Base-by-base conservation (phyloP, 2,888 invertebrate genomes). In the Yponomeuta evonymella region DNA sequence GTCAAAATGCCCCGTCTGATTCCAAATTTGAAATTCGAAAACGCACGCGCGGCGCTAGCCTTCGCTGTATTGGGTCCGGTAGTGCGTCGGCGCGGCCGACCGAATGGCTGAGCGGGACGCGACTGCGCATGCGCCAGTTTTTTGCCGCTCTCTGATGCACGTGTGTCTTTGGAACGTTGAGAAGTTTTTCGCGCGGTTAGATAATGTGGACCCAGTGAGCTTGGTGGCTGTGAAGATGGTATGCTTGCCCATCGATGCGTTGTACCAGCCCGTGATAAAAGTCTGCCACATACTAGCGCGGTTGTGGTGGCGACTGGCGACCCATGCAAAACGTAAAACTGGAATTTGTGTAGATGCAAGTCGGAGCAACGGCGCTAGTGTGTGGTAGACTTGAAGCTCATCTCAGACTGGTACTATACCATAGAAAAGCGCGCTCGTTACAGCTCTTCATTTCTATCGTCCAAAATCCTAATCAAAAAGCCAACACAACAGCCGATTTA, bases 1-100 rank as follows among this genome's bases (percentile, higher is more conserved):
- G 88, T 84, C 86, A 87, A 87, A 85, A 81, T 73, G 15, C 51
- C 15, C 15, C 51, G 15, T 72, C 74, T 75, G 71, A 72, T 72
- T 75, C 73, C 51, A 51, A 68, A 68, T 67, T 67, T 33, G 12
- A 43, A 51, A 51, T 68, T 30, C 70, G 30, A 67, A 75, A 73
- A 69, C 71, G 72, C 73, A 73, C 66, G 70, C 51, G 68, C 48
- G 51, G 48, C 2, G 1, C 2, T 65, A 9, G 12, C 66, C n/a
- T 48, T 58, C 10, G 48, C 30, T 12, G 30, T 6, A 48, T 15
- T 29, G 48, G 51, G 68, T 51, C 9, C 51, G 51, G 68, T 48
- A 8, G 48, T 9, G 67, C 48, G 67, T 23, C n/a, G 43, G 23
- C 6, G 48, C 67, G 67, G 9, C 43, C 43, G 23, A n/a, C 67